Conservation (phyloP, 2,888 invertebrate species). For the Pasiphila rectangulata region DNA sequence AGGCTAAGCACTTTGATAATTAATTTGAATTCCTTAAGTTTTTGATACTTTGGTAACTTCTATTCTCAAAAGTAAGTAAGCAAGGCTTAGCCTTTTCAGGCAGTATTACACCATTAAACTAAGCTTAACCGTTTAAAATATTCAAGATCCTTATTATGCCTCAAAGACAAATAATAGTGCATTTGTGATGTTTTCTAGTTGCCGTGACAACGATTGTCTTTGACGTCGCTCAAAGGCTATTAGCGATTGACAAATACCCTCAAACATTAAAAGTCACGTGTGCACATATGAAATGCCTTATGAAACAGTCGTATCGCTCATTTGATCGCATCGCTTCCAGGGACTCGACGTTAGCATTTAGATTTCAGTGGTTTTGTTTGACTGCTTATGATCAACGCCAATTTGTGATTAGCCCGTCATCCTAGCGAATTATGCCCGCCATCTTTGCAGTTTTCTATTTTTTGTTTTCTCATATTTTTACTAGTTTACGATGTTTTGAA, state of each 20-base stretch:
- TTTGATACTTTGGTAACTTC: neutral
- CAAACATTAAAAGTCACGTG: conserved; percentile 44
- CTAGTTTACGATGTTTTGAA: too few relatives aligned
- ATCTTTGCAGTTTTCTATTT: too few relatives aligned
- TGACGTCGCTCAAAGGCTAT: conserved; percentile 61
- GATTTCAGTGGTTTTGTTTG: neutral
- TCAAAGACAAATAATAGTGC: conserved; percentile 35
- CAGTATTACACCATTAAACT: neutral
- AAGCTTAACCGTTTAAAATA: neutral
- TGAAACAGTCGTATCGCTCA: conserved; percentile 53
- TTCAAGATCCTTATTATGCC: conserved; percentile 19
- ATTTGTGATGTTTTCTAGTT: conserved; percentile 66
- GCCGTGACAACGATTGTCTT: conserved; percentile 70
- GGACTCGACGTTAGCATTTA: conserved; percentile 2
- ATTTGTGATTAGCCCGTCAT: too few relatives aligned
- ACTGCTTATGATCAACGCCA: too few relatives aligned
- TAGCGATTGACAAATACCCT: conserved; percentile 72
- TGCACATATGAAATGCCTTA: conserved; percentile 38
- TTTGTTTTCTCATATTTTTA: too few relatives aligned
- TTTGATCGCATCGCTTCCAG: conserved; percentile 45
- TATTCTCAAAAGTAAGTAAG: neutral
- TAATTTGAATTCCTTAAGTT: neutral
- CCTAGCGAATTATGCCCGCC: too few relatives aligned
- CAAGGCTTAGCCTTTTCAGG: neutral
- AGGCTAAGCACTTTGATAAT: conserved; percentile 5